Evolutionary conservation across 2,797 vertebrate genomes (phyloP).

Genomic region (Mormyrus hasselquistii): DNA sequence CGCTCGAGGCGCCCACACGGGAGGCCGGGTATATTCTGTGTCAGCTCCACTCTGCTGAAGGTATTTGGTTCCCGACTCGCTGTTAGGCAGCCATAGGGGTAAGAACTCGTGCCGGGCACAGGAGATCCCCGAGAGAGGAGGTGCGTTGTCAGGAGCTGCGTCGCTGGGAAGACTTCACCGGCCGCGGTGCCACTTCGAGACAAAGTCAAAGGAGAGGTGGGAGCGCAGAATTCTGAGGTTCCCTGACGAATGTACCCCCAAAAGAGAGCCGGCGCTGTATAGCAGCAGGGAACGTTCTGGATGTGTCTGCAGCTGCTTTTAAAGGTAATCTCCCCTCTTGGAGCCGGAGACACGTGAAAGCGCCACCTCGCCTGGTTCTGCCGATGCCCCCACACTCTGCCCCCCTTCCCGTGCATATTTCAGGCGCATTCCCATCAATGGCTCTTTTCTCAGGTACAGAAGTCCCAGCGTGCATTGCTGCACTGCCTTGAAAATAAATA

Average conservation of each 20-base stretch:
- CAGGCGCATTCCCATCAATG: conserved; percentile 29
- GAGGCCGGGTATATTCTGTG: background rate
- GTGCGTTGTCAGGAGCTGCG: background rate
- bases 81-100: conserved; percentile 48
- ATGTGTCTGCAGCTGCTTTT: background rate
- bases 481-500: conserved; percentile 18
- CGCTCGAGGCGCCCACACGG: background rate
- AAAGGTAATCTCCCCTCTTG: background rate
- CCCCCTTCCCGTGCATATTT: background rate
- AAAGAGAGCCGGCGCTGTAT: background rate
- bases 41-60: conserved; percentile 52
- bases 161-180: background rate
- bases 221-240: background rate
- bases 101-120: background rate
- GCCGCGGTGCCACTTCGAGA: conserved; percentile 45
- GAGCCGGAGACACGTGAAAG: background rate
- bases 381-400: background rate
- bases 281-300: background rate
- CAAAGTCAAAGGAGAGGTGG: conserved; percentile 25
- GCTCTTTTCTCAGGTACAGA: conserved; percentile 27
- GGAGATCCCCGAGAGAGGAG: background rate
- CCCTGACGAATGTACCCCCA: background rate
- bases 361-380: background rate
- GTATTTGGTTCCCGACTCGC: conserved; percentile 55
- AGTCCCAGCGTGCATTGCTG: conserved; percentile 18